phyloP scores from a whole-genome alignment of 2,113 vertebrate genomes.

The Gambusia affinis region DNA sequence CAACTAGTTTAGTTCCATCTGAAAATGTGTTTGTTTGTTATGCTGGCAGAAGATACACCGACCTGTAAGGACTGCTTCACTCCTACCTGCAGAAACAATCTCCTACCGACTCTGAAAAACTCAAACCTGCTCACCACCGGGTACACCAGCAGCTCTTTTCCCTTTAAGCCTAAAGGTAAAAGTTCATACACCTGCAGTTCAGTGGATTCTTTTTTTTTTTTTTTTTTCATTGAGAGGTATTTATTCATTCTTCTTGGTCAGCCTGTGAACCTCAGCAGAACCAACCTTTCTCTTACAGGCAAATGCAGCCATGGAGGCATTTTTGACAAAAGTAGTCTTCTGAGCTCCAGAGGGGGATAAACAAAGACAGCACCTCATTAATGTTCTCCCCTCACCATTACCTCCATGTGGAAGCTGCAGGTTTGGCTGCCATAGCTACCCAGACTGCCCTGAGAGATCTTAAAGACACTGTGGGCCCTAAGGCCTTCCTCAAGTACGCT shows the following conservation, averaged over 20 bases:
- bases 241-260: not conserved
- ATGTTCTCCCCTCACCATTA: slow-evolving; percentile 86
- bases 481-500: slow-evolving; percentile 80
- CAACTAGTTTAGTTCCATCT: not conserved
- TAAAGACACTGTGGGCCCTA: slow-evolving; percentile 76
- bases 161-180: slow-evolving; percentile 79
- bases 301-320: slow-evolving; percentile 90
- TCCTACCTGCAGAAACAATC: slow-evolving; percentile 74
- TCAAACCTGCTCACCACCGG: slow-evolving; percentile 82
- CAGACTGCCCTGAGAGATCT: slow-evolving; percentile 80
- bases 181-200: not conserved
- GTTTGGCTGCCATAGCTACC: slow-evolving; percentile 82
- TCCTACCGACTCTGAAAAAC: slow-evolving; percentile 51
- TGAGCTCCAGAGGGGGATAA: slow-evolving; percentile 85
- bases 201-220: not conserved
- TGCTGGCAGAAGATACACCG: slow-evolving; percentile 65
- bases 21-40: not conserved
- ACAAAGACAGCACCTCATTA: slow-evolving; percentile 86
- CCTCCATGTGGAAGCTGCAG: slow-evolving; percentile 81
- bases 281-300: slow-evolving; percentile 62
- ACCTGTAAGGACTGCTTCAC: slow-evolving; percentile 79
- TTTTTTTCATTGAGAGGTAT: not conserved
- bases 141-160: slow-evolving; percentile 79
- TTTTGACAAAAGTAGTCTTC: slow-evolving; percentile 81
- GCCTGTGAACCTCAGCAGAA: not conserved